Evolutionary conservation across 2,113 vertebrate genomes (phyloP).

Genomic region (Chinchilla lanigera): DNA sequence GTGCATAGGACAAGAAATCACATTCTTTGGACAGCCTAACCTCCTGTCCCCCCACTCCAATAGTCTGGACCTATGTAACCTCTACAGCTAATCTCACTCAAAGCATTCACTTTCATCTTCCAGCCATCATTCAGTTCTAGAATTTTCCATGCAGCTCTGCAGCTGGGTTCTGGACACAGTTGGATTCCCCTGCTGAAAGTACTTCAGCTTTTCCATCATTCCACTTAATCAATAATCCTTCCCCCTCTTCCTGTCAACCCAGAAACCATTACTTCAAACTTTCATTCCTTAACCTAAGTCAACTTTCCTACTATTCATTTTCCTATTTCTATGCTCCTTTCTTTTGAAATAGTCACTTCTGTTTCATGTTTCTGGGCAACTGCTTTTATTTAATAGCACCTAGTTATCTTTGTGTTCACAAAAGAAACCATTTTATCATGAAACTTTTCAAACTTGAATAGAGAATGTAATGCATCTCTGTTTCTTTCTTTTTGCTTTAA

Average conservation of each 20-base stretch:
- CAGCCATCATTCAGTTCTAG: not conserved
- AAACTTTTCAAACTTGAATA: not conserved
- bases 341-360: not conserved
- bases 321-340: not conserved
- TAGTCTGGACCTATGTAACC: not conserved
- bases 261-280: not conserved
- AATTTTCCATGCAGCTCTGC: not conserved
- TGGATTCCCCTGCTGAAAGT: not conserved
- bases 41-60: not conserved
- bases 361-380: not conserved
- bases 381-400: slow-evolving; percentile 33
- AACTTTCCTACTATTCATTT: not conserved
- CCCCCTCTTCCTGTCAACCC: not conserved
- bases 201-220: not conserved
- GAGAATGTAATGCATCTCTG: not conserved
- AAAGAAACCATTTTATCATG: not conserved
- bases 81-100: not conserved
- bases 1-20: not conserved
- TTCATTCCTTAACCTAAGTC: not conserved
- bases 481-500: not conserved
- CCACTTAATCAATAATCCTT: not conserved
- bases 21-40: not conserved
- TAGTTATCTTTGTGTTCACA: not conserved
- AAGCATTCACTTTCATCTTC: not conserved
- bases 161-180: not conserved